Base-by-base conservation (phyloP, 2,888 invertebrate genomes). In the Dolomedes plantarius region DNA sequence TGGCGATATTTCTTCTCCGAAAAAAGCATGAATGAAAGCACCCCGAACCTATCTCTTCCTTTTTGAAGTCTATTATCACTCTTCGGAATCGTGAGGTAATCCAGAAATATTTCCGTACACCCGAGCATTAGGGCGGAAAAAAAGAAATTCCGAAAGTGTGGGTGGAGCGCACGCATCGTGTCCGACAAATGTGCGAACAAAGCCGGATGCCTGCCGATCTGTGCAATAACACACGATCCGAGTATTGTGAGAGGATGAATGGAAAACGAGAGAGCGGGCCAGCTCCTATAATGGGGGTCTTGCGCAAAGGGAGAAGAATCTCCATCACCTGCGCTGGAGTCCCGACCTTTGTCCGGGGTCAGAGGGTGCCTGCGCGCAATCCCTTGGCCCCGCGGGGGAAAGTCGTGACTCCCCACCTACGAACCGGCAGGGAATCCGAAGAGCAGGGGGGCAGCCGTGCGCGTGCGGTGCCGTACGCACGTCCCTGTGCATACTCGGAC, bases 351-450 rank as follows among this genome's bases (percentile, higher is more conserved):
- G 69, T 75, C 27, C 72, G 72, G 72, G 50, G 72, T 29, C 72
- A 31, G 50, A 31, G 31, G 31, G 68, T 68, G 36, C 36, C 65
- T 68, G 27, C 23, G 72, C 76, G 82, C 82, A 83, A 83, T 83
- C 71, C 64, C 13, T 56, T 71, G 74, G 75, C 82, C 71, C 82
- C n/a, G 76, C 85, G n/a, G 77, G 77, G 83, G 39, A 23, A 19
- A 36, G 56, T 85, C 83, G 83, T 85, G 83, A 85, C 83, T 85
- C 72, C 73, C 83, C 83, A 68, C 82, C 82, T 83, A 83, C 82
- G 82, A 76, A 13, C 27, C 19, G 67, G 31, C 39, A 11, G 46
- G 64, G 36, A n/a, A n/a, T n/a, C n/a, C n/a, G n/a, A n/a, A n/a
- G n/a, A n/a, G n/a, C n/a, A 50, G 71, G 41, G 28, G 39, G 56